phyloP scores from a whole-genome alignment of 2,113 vertebrate genomes.

The Pica pica region DNA sequence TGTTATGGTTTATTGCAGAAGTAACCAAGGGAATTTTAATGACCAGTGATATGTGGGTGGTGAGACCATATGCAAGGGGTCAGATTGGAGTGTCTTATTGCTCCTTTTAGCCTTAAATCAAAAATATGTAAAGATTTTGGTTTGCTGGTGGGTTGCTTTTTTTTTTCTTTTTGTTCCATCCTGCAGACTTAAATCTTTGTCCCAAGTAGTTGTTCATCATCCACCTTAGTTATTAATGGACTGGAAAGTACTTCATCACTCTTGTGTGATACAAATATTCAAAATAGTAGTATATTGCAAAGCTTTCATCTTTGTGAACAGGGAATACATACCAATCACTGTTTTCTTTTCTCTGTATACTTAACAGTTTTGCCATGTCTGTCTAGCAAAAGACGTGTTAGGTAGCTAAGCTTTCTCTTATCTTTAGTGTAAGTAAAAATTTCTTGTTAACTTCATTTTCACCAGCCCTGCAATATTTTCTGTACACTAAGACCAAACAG shows the following conservation, averaged over 20 bases:
- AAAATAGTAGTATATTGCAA: neutral
- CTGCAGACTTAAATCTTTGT: neutral
- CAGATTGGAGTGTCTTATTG: neutral
- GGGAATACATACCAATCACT: neutral
- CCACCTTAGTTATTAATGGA: neutral
- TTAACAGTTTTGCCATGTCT: neutral
- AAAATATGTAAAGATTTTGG: neutral
- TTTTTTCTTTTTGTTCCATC: neutral
- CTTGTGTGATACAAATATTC: neutral
- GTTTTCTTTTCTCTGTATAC: neutral
- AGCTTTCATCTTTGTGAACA: neutral
- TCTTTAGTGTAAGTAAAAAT: neutral
- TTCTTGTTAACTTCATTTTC: neutral
- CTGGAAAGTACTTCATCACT: neutral
- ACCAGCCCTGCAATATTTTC: neutral
- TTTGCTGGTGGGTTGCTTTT: neutral
- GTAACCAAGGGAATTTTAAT: neutral
- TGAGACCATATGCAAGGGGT: neutral
- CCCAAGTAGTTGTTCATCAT: neutral
- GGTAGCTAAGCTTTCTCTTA: neutral
- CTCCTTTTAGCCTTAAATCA: neutral
- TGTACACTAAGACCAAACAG: neutral
- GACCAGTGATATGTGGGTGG: neutral
- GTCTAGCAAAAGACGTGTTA: neutral
- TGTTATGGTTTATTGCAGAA: neutral